Evolutionary conservation across 2,113 vertebrate genomes (phyloP).

Genomic region (Ailuropoda melanoleuca): DNA sequence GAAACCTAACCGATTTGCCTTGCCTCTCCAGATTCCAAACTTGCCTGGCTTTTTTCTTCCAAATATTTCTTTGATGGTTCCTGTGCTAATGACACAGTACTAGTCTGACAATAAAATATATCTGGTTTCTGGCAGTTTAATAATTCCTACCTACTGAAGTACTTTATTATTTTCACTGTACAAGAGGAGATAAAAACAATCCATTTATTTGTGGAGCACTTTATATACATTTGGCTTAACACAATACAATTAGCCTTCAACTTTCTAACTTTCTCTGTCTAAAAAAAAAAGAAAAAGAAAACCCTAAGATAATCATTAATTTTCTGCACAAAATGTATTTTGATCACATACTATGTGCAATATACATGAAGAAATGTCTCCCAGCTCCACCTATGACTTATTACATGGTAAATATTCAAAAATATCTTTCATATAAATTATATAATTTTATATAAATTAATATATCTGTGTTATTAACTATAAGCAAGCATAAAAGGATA

Average conservation of each 20-base stretch:
- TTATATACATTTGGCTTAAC: neutral
- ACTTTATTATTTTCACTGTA: neutral
- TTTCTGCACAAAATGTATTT: conserved; percentile 9
- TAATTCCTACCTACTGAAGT: neutral
- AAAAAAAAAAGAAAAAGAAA: neutral
- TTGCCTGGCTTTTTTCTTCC: neutral
- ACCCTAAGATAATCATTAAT: neutral
- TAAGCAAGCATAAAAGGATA: neutral
- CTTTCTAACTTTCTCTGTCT: neutral
- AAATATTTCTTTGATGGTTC: neutral
- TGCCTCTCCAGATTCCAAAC: neutral
- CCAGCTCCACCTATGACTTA: neutral
- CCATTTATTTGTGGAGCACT: neutral
- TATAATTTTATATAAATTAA: neutral
- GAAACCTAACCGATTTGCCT: neutral
- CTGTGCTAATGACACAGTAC: neutral
- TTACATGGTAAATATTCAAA: neutral
- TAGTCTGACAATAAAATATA: neutral
- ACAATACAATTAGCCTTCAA: neutral
- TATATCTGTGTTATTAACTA: neutral
- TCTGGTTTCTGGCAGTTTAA: neutral
- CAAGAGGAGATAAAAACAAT: neutral
- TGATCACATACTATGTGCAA: neutral
- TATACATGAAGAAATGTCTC: neutral
- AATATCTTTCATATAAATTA: neutral